Base-by-base conservation (phyloP, 2,797 vertebrate species). In the Sciaenops ocellatus region DNA sequence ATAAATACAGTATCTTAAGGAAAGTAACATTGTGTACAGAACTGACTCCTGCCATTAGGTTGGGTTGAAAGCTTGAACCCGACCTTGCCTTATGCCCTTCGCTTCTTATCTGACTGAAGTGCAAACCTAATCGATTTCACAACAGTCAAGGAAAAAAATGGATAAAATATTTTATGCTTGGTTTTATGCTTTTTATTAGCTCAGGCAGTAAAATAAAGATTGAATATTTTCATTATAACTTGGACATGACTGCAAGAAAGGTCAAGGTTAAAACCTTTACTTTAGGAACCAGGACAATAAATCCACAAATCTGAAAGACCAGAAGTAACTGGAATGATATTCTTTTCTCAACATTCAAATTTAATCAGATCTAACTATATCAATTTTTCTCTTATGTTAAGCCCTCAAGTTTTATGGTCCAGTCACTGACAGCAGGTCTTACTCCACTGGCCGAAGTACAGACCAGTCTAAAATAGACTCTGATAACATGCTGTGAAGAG, bases 381-480 rank as follows among this genome's bases (percentile, higher is more conserved):
- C 8, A 0, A 50, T 6, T 28, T 50, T 54, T 44, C 47, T 55
- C 15, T 66, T 6, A 41, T 38, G 59, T 48, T n/a, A 11, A 15
- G 15, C 16, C 46, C 15, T 59, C 3, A 26, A 24, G 50, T 69
- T 51, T 48, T 7, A 50, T 22, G 18, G 1, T 9, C 30, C 42
- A 10, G 69, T 51, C 50, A 18, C 6, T 22, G 73, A 30, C 28
- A 52, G 48, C 64, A 52, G 59, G 38, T 22, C 55, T 15, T 13
- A 34, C 46, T 41, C 28, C 11, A 16, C n/a, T 46, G 50, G n/a
- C 60, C 3, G 13, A 51, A 5, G 69, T 46, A 57, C 67, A 78
- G 78, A 9, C 3, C 48, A 9, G 73, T 80, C 67, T 60, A 87
- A 92, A 94, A 92, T 92, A 92, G 87, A 79, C 61, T 65, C 70